These are phyloP conservation scores for Pygoscelis antarcticus DNA, from an alignment of 2,113 vertebrate genomes.

Conservation along the genomic window DNA sequence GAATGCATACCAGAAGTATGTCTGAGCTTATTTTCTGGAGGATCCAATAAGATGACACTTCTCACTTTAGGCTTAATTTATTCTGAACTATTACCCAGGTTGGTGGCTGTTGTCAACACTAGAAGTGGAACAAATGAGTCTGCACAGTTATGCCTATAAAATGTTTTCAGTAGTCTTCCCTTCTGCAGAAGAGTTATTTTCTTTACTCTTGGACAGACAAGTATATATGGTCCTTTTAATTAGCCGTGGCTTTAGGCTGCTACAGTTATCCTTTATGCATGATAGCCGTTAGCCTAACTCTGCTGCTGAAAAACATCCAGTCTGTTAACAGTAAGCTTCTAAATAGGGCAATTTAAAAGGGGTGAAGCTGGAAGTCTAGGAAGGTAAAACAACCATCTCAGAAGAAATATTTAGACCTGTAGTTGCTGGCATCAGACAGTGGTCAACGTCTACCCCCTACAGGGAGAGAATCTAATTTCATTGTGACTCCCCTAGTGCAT, in stretches of 20 bases:
- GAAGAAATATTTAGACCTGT: constrained; percentile 49
- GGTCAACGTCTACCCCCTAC: constrained; percentile 77
- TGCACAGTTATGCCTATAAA: neutral
- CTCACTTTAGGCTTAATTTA: constrained; percentile 38
- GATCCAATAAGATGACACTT: constrained; percentile 10
- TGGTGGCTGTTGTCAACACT: constrained; percentile 10
- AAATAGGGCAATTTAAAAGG: constrained; percentile 22
- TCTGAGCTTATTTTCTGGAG: constrained; percentile 3
- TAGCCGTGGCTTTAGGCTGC: constrained; percentile 38
- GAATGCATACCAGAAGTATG: constrained; percentile 33
- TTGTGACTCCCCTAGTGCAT: neutral
- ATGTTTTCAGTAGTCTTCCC: neutral
- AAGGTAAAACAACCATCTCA: constrained; percentile 33
- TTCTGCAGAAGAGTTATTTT: neutral
- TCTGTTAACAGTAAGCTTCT: constrained; percentile 7
- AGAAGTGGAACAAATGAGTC: constrained; percentile 24
- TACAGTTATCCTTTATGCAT: constrained; percentile 50
- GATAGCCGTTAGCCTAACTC: constrained; percentile 39
- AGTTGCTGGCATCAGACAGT: constrained; percentile 64
- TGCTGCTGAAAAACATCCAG: constrained; percentile 19
- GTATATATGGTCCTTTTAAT: constrained; percentile 48
- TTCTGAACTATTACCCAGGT: constrained; percentile 30
- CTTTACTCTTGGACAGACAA: constrained; percentile 41
- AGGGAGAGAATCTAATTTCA: constrained; percentile 80
- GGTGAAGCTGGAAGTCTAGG: neutral